A percentile compares a stretch with the other conserved stretches of the same genome.
These are phyloP conservation scores for Stichodactyla mertensii DNA, from an alignment of 64 coral and sea anemone species.

Conservation along the genomic window DNA sequence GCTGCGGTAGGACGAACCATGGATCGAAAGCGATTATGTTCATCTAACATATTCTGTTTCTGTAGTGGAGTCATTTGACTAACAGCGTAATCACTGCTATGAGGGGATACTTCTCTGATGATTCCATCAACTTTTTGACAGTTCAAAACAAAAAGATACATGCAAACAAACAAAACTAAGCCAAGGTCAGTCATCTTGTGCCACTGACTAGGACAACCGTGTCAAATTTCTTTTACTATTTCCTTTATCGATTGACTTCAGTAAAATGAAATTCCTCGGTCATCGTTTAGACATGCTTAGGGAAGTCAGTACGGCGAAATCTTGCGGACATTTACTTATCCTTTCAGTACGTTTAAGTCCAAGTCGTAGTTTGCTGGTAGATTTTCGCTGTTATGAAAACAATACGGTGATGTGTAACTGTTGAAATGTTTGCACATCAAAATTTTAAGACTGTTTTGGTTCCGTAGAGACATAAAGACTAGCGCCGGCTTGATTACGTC, in stretches of 20 bases:
- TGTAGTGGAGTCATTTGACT: conserved; percentile 16
- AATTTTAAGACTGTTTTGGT: background rate
- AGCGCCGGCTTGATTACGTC: background rate
- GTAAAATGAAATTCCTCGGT: background rate
- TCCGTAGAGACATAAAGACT: background rate
- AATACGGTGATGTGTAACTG: background rate
- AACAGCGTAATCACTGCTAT: conserved; percentile 17
- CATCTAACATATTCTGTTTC: conserved; percentile 50
- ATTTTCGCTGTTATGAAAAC: too few relatives aligned
- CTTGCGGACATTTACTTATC: too few relatives aligned
- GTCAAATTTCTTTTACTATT: background rate
- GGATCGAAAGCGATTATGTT: conserved; percentile 53
- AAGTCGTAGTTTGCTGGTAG: too few relatives aligned
- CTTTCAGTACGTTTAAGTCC: too few relatives aligned
- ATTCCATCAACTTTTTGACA: background rate
- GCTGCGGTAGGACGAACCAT: conserved; percentile 42
- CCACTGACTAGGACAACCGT: background rate
- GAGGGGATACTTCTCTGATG: background rate
- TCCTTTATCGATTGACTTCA: background rate
- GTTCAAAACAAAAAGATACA: background rate
- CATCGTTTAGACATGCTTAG: background rate
- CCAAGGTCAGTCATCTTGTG: background rate
- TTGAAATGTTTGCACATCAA: background rate
- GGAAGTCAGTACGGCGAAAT: too few relatives aligned
- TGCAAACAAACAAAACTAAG: background rate